Percentiles rank a stretch among this genome's conserved stretches.
Conservation (phyloP, 2,797 vertebrate species). For the Hippoglossus hippoglossus region DNA sequence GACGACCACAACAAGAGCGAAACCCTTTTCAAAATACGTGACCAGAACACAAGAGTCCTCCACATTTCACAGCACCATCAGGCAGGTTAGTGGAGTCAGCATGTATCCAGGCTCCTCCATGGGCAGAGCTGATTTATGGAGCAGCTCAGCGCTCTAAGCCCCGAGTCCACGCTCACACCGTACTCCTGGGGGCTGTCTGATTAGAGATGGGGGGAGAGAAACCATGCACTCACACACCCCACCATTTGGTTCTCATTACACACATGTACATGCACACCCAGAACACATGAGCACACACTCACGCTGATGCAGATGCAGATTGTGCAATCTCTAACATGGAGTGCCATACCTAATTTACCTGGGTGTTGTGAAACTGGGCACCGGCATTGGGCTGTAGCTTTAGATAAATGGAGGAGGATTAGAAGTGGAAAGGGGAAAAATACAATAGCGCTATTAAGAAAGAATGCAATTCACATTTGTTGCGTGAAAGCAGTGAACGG, state of each 20-base stretch:
- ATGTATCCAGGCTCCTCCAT: slow-evolving; percentile 72
- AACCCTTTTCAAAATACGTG: slow-evolving; percentile 10
- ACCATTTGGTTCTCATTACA: slow-evolving; percentile 83
- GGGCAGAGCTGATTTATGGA: slow-evolving; percentile 83
- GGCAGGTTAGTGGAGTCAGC: slow-evolving; percentile 61
- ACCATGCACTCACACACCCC: slow-evolving; percentile 76
- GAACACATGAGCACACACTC: slow-evolving; percentile 53
- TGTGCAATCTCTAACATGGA: slow-evolving; percentile 72
- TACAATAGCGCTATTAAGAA: background rate
- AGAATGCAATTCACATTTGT: no score
- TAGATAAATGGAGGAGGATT: slow-evolving; percentile 28
- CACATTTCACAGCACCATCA: slow-evolving; percentile 20
- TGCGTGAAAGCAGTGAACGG: no score
- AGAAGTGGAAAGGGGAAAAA: slow-evolving; percentile 9
- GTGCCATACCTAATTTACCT: slow-evolving; percentile 74
- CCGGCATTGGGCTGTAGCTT: slow-evolving; percentile 9
- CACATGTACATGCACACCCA: slow-evolving; percentile 63
- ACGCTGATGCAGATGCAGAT: slow-evolving; percentile 57
- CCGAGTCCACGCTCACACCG: slow-evolving; percentile 71
- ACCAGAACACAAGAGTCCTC: slow-evolving; percentile 14
- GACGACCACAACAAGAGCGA: slow-evolving; percentile 11
- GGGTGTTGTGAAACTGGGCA: slow-evolving; percentile 49
- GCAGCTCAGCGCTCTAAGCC: slow-evolving; percentile 74
- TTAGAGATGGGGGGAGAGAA: slow-evolving; percentile 84
- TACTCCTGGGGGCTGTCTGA: slow-evolving; percentile 84